These are phyloP conservation scores for Turritopsis rubra DNA, from an alignment of 30 jellyfish, hydroid and myxozoan genomes.

Conservation along the genomic window DNA sequence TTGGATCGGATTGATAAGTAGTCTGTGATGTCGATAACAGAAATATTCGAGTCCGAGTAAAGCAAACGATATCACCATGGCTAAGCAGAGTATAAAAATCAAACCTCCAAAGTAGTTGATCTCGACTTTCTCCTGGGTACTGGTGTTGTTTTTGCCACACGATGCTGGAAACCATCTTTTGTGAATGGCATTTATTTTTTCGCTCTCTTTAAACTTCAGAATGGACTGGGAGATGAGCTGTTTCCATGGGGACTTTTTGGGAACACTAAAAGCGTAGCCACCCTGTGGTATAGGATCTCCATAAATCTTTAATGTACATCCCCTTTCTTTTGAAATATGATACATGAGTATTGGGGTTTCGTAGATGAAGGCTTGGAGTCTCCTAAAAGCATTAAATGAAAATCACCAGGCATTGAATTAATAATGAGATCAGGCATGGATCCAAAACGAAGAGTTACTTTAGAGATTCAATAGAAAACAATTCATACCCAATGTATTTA, in stretches of 20 bases:
- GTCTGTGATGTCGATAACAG: slow-evolving; percentile 41
- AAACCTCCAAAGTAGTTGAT: slow-evolving; percentile 35
- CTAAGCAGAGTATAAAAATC: background rate
- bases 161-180: slow-evolving; percentile 59
- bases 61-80: background rate
- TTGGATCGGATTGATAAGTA: slow-evolving; percentile 33
- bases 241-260: slow-evolving; percentile 72
- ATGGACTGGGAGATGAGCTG: slow-evolving; percentile 60
- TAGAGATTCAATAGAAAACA: too few species aligned
- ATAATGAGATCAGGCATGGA: background rate
- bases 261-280: slow-evolving; percentile 62
- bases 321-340: slow-evolving; percentile 51
- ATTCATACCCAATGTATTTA: too few species aligned
- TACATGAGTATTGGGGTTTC: slow-evolving; percentile 59
- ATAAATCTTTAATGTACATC: slow-evolving; percentile 44
- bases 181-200: slow-evolving; percentile 33
- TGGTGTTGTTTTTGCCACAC: slow-evolving; percentile 32
- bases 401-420: background rate
- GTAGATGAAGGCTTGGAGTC: slow-evolving; percentile 71
- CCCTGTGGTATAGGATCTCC: slow-evolving; percentile 79
- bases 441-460: too few species aligned
- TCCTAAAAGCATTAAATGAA: slow-evolving; percentile 7
- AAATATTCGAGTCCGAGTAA: slow-evolving; percentile 36
- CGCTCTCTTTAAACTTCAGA: slow-evolving; percentile 45
- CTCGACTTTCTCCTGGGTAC: background rate